These are phyloP conservation scores for Onychomys arenicola DNA, from an alignment of 2,797 vertebrate genomes.

Conservation along the genomic window DNA sequence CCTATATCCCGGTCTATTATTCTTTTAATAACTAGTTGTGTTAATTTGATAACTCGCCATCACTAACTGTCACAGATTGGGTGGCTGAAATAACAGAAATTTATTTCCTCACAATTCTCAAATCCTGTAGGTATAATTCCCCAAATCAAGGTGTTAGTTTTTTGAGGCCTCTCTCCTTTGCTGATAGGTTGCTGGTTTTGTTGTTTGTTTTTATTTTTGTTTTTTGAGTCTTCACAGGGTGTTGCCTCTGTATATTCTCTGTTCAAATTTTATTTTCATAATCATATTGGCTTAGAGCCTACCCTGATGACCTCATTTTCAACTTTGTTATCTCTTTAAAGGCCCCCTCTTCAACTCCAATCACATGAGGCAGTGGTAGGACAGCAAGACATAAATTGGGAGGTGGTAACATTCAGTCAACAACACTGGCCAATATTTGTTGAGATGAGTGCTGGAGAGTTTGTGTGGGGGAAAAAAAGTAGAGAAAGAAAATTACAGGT, in stretches of 20 bases:
- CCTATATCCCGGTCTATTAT: background rate
- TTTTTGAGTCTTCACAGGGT: background rate
- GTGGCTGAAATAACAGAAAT: conserved; percentile 10
- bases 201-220: too few species aligned
- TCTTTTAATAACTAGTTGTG: background rate
- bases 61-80: background rate
- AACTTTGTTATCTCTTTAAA: conserved; percentile 26
- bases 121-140: background rate
- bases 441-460: background rate
- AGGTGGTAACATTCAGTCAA: background rate
- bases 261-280: conserved; percentile 26
- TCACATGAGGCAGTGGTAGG: background rate
- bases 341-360: background rate
- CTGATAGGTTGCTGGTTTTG: background rate
- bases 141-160: background rate
- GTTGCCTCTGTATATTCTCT: background rate
- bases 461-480: accelerated
- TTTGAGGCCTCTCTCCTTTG: background rate
- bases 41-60: background rate
- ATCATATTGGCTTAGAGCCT: background rate
- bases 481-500: background rate
- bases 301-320: background rate
- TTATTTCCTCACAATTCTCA: conserved; percentile 19
- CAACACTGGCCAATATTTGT: background rate
- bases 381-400: background rate